Evolutionary conservation across 1,140 invertebrate genomes (phyloP).

Genomic region (Lamellibrachia luymesi): DNA sequence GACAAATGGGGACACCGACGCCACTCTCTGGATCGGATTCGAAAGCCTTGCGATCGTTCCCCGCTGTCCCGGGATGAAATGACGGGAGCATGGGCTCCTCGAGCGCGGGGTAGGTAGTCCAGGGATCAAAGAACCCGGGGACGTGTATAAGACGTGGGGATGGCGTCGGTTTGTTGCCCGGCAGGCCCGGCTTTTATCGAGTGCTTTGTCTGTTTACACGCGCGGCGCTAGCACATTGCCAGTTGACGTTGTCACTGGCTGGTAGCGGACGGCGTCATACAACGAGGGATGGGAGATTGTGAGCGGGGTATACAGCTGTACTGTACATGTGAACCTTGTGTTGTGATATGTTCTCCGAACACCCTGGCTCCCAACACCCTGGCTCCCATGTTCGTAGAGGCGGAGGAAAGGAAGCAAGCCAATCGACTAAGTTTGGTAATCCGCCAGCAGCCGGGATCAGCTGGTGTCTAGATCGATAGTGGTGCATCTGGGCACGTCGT

Average conservation of each 20-base stretch:
- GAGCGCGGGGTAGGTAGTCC: neutral
- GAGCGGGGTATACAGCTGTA: neutral
- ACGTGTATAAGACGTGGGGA: neutral
- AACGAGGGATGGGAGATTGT: neutral
- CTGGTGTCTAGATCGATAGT: neutral
- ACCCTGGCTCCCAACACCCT: too few species aligned
- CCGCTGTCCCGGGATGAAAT: neutral
- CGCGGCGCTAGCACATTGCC: neutral
- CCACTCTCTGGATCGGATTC: neutral
- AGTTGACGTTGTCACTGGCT: neutral
- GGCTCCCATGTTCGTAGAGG: neutral
- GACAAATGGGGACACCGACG: neutral
- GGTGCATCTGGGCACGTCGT: neutral
- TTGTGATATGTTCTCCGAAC: neutral
- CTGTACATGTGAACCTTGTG: neutral
- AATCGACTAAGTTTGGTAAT: too few species aligned
- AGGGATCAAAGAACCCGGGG: neutral
- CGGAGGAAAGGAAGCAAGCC: neutral
- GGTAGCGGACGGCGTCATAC: neutral
- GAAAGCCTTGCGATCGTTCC: neutral
- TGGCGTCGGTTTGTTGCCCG: neutral
- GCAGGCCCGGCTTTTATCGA: neutral
- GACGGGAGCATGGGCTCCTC: neutral
- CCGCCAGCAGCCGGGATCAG: too few species aligned
- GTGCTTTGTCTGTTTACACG: neutral